These are phyloP conservation scores for Seriola rivoliana DNA, from an alignment of 2,113 vertebrate species.

Conservation along the genomic window DNA sequence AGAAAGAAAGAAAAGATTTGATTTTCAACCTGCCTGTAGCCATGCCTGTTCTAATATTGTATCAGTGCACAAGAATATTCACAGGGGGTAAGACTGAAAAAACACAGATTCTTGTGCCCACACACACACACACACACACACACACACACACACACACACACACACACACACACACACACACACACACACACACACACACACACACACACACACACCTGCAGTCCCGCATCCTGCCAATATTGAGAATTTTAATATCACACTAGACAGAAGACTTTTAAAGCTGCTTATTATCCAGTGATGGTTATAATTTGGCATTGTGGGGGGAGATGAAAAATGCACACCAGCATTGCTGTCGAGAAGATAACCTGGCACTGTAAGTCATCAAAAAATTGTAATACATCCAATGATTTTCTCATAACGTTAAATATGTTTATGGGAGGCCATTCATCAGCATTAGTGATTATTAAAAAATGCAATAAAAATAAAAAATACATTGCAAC, in stretches of 20 bases:
- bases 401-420: slow-evolving; percentile 64
- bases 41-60: not conserved
- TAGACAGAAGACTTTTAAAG: slow-evolving; percentile 53
- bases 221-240: slow-evolving; percentile 23
- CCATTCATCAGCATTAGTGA: slow-evolving; percentile 67
- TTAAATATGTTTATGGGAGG: slow-evolving; percentile 64
- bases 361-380: slow-evolving; percentile 44
- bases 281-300: slow-evolving; percentile 32
- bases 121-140: slow-evolving; percentile 2
- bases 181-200: not conserved
- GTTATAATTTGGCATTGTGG: slow-evolving; percentile 57
- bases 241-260: slow-evolving; percentile 50
- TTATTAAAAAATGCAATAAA: slow-evolving; percentile 64
- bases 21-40: not conserved
- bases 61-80: not conserved
- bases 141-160: not conserved
- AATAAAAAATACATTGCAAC: slow-evolving; percentile 56
- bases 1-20: not conserved
- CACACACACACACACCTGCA: not conserved
- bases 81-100: not conserved
- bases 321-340: slow-evolving; percentile 60
- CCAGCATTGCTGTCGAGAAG: slow-evolving; percentile 40
- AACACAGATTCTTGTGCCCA: not conserved
- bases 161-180: not conserved
- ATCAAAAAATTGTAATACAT: slow-evolving; percentile 49